Base-by-base conservation (phyloP, 2,888 invertebrate species). In the Cerastis rubricosa region DNA sequence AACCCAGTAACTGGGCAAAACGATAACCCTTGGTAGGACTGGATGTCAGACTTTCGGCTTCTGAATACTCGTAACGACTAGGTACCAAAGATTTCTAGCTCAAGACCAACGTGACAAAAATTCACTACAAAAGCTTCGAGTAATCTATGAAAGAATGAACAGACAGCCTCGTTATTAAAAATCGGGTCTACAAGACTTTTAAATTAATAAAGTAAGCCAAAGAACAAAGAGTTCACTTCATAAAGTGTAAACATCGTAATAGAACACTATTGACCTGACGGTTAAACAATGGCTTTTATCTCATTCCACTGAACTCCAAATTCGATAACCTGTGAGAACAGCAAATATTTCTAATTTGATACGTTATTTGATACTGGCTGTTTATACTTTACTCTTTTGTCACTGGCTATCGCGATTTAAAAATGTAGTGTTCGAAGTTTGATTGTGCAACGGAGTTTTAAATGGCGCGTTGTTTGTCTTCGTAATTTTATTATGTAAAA, bases 251-350 rank as follows among this genome's bases (percentile, higher is more conserved):
- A 87, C 87, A 89, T 84, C 72, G 90, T 91, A 91, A 93, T 92
- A 87, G 84, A 89, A 90, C 88, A 89, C 89, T 91, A 88, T 91
- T 92, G 92, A 91, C 89, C 91, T 87, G 88, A 85, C 89, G 87
- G 90, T 90, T 75, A 91, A 94, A 96, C 95, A 95, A 95, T 94
- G 90, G 86, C 90, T 87, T 91, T 94, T 95, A 94, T 95, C 94
- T 92, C 87, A 88, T 94, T 94, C 93, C 89, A 91, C 84, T 91
- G 94, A 95, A 95, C 93, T 93, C 91, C 88, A 93, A 94, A 95
- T 94, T 91, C 91, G 95, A 96, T 95, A 94, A 92, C 93, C 92
- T 94, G 95, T 95, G 96, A 90, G 95, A 96, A 94, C 89, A 87
- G 89, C 92, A 93, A 94, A 94, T 92, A 93, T 85, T 89, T 91